Percentiles rank a stretch among this genome's conserved stretches.
Evolutionary conservation across 2,888 invertebrate species (phyloP).

Genomic region (Ichneumon xanthorius): DNA sequence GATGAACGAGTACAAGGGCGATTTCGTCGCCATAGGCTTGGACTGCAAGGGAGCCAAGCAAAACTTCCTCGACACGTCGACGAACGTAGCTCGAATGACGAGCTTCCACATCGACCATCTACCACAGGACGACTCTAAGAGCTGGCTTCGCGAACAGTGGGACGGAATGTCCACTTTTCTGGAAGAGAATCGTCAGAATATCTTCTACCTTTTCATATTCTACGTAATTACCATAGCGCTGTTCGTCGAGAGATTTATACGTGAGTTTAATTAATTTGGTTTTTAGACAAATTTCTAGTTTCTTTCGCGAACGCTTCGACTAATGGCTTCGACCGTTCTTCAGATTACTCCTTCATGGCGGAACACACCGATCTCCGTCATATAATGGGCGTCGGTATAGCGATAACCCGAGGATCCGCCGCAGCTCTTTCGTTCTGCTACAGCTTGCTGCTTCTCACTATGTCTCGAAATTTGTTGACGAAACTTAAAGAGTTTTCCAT

Average conservation of each 20-base stretch:
- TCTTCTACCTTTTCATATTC: conserved; percentile 97
- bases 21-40: conserved; percentile 96
- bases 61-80: conserved; percentile 97
- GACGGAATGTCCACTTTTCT: conserved; percentile 95
- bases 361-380: conserved; percentile 97
- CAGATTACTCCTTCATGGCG: conserved; percentile 97
- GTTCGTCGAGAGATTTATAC: conserved; percentile 98
- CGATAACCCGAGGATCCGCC: conserved; percentile 97
- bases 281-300: not conserved
- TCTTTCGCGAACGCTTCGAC: not conserved
- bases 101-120: conserved; percentile 93
- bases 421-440: conserved; percentile 98
- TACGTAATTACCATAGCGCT: conserved; percentile 97
- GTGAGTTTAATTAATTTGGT: conserved; percentile 85
- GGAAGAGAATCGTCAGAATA: conserved; percentile 98
- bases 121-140: conserved; percentile 87
- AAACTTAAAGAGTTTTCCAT: conserved; percentile 97
- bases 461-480: conserved; percentile 96
- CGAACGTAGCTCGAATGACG: conserved; percentile 97
- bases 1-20: conserved; percentile 98
- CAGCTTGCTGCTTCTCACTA: conserved; percentile 94
- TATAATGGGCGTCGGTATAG: conserved; percentile 99
- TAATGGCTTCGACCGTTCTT: not conserved
- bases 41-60: conserved; percentile 98
- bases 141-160: conserved; percentile 92